A percentile compares a stretch with the other conserved stretches of the same genome.
phyloP scores from a whole-genome alignment of 2,113 vertebrate genomes.

The Nesogale talazaci region DNA sequence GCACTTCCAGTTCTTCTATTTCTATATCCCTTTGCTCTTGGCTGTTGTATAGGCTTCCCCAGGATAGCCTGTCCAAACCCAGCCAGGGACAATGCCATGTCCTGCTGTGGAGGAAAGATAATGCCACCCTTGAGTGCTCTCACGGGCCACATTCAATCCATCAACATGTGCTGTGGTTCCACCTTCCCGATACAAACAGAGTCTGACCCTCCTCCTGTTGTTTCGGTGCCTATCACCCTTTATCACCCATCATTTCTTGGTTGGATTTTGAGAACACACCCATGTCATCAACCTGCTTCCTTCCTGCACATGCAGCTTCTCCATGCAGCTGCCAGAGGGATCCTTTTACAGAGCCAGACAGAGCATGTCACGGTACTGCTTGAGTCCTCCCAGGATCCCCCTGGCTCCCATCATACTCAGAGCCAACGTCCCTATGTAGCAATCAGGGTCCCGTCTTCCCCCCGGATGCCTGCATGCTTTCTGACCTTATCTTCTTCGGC shows the following conservation, averaged over 20 bases:
- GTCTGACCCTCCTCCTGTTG: neutral
- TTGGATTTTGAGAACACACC: neutral
- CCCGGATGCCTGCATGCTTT: neutral
- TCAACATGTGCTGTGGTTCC: neutral
- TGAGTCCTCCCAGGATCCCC: neutral
- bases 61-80: fast-evolving
- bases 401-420: neutral
- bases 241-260: neutral
- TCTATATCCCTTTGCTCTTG: fast-evolving
- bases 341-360: neutral
- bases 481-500: neutral
- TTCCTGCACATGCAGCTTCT: neutral
- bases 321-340: neutral
- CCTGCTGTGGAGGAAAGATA: no score
- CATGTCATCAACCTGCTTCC: neutral
- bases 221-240: fast-evolving
- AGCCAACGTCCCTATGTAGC: fast-evolving
- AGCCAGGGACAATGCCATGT: no score
- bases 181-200: neutral
- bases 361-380: neutral
- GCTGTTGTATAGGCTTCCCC: neutral
- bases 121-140: neutral
- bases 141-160: neutral
- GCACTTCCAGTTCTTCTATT: no score
- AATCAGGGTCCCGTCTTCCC: neutral